A percentile compares a stretch with the other conserved stretches of the same genome.
These are phyloP conservation scores for Epinotia demarniana DNA, from an alignment of 2,888 invertebrate species.

Conservation along the genomic window DNA sequence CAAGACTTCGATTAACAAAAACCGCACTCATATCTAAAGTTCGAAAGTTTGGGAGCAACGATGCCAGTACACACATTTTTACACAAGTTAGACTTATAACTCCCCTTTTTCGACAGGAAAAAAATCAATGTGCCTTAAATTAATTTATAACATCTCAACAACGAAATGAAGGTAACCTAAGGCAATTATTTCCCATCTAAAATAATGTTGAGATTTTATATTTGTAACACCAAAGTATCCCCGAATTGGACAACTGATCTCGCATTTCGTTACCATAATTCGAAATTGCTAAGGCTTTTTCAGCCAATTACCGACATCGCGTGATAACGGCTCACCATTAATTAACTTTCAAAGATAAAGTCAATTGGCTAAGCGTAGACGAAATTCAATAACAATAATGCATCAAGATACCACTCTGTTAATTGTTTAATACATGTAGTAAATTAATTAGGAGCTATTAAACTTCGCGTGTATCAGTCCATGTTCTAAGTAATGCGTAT, in stretches of 20 bases:
- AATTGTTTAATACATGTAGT: conserved; percentile 84
- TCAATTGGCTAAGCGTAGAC: conserved; percentile 74
- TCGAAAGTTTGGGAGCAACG: too few relatives aligned
- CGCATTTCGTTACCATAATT: conserved; percentile 44
- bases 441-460: conserved; percentile 83
- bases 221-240: conserved; percentile 24
- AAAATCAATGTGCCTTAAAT: too few relatives aligned
- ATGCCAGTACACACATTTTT: too few relatives aligned
- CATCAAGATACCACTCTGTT: conserved; percentile 77
- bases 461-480: conserved; percentile 68
- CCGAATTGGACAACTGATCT: conserved; percentile 37
- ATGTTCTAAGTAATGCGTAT: conserved; percentile 60
- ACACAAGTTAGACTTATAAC: too few relatives aligned
- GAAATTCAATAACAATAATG: conserved; percentile 80
- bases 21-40: too few relatives aligned
- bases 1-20: too few relatives aligned
- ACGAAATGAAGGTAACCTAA: conserved; percentile 36
- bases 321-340: conserved; percentile 76
- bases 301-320: conserved; percentile 74
- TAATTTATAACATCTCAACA: too few relatives aligned
- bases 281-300: conserved; percentile 45
- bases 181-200: conserved; percentile 49
- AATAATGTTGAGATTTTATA: conserved; percentile 8
- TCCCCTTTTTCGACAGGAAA: too few relatives aligned
- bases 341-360: conserved; percentile 79